Evolutionary conservation across 2,797 vertebrate genomes (phyloP), one percentile per base, ranked within the genome.

Genomic region (Scyliorhinus canicula): DNA sequence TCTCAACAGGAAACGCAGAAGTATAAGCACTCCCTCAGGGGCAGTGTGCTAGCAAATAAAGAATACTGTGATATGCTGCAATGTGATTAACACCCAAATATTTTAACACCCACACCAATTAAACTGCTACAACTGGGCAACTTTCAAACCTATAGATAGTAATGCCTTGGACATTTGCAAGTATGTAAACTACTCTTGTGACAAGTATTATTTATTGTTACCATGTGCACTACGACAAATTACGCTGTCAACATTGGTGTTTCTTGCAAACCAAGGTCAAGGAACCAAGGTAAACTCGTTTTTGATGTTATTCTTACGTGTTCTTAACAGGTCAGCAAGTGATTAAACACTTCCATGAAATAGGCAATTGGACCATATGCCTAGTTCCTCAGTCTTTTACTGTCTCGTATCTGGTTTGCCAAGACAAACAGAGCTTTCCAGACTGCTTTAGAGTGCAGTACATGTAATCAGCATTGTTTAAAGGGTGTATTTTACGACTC

Each of bases 181-280:
- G 35, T 14, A 90, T 55, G 52, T 35, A 57, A 90, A 90, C 86
- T 7, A n/a, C 57, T n/a, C 86, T 7, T 60, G 86, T 90, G 86
- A 90, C 86, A 90, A 90, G 52, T 57, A 55, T 90, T 90, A 90
- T 90, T 90, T 90, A 90, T 90, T 90, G 86, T 60, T 90, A 90
- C 86, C 86, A 90, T 60, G 86, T 60, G 86, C 86, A 90, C 52
- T 28, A 60, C 4, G 57, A 90, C 86, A 90, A 90, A 90, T 90
- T 90, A 90, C 86, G 60, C 86, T 60, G 86, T 90, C 86, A 90
- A 60, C 86, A 55, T 90, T 90, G 86, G 52, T 28, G 57, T 90
- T 90, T 90, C 86, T 90, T 1, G 28, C 86, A 90, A 60, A 55
- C 86, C 86, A 90, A 90, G 31, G 86, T 60, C 55, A 90, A 90